These are phyloP conservation scores for Drosophila teissieri DNA, from an alignment of 1,140 invertebrate species.

Conservation along the genomic window DNA sequence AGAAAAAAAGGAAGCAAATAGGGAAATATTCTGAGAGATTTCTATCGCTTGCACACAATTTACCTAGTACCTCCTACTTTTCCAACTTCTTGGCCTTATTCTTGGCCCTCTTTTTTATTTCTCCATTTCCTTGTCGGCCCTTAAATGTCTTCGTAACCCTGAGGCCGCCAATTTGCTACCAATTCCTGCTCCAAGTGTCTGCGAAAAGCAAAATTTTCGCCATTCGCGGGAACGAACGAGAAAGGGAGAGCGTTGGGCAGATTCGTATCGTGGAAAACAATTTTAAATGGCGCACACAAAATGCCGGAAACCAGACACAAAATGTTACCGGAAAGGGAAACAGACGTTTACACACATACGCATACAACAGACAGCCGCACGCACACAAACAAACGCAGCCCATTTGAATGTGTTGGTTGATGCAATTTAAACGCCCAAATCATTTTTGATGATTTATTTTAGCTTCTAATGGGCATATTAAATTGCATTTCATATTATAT, in stretches of 20 bases:
- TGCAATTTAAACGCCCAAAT: constrained; percentile 38
- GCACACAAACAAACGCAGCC: constrained; percentile 6
- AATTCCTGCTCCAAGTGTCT: constrained; percentile 74
- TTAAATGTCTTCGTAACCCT: constrained; percentile 58
- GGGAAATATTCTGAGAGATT: constrained; percentile 30
- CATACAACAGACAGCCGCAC: constrained; percentile 20
- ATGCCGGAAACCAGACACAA: constrained; percentile 82
- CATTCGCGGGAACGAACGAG: constrained; percentile 18
- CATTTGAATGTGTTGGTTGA: constrained; percentile 30
- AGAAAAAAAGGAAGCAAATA: neutral
- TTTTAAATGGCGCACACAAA: constrained; percentile 79
- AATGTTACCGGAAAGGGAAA: constrained; percentile 80
- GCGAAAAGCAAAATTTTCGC: constrained; percentile 41
- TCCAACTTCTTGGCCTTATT: constrained; percentile 31
- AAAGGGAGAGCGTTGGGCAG: constrained; percentile 35
- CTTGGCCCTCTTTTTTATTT: constrained; percentile 22
- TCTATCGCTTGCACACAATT: constrained; percentile 50
- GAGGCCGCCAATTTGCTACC: constrained; percentile 74
- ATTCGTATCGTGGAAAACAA: constrained; percentile 80
- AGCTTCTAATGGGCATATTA: constrained; percentile 12
- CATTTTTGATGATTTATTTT: constrained; percentile 1
- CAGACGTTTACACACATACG: constrained; percentile 52
- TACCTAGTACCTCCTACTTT: constrained; percentile 27
- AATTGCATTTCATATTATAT: neutral
- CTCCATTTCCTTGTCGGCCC: constrained; percentile 36